These are phyloP conservation scores for Dasyornis broadbenti DNA, from an alignment of 2,113 vertebrate species.

Conservation along the genomic window DNA sequence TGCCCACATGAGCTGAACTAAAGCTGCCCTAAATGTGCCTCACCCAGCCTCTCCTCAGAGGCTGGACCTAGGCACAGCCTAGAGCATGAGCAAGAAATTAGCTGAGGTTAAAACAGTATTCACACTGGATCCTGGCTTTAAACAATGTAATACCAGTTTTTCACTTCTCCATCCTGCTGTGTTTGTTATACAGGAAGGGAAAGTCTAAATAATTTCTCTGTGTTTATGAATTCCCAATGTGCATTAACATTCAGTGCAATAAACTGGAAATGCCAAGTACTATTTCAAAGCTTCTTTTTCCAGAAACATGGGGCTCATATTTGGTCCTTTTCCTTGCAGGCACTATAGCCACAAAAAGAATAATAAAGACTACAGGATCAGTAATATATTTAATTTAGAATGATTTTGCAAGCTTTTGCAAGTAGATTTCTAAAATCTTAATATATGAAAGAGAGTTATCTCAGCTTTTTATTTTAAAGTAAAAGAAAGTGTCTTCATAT, in stretches of 20 bases:
- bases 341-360: neutral
- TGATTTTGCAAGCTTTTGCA: neutral
- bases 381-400: neutral
- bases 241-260: slow-evolving; percentile 43
- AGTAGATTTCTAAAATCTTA: neutral
- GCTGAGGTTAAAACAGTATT: neutral
- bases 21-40: neutral
- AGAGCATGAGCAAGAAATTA: neutral
- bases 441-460: neutral
- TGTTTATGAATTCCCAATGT: slow-evolving; percentile 58
- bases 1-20: neutral
- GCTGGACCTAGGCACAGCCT: neutral
- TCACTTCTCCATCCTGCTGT: neutral
- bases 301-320: neutral
- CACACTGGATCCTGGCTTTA: neutral
- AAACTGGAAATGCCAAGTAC: slow-evolving; percentile 44
- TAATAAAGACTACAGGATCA: neutral
- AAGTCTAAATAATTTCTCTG: slow-evolving; percentile 27
- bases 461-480: neutral
- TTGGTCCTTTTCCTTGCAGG: neutral
- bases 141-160: neutral
- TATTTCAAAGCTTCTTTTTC: slow-evolving; percentile 51
- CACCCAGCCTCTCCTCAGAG: neutral
- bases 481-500: neutral
- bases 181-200: slow-evolving; percentile 21